Evolutionary conservation across 2,113 vertebrate genomes (phyloP), one percentile per base, ranked within the genome.

Genomic region (Pipa parva): DNA sequence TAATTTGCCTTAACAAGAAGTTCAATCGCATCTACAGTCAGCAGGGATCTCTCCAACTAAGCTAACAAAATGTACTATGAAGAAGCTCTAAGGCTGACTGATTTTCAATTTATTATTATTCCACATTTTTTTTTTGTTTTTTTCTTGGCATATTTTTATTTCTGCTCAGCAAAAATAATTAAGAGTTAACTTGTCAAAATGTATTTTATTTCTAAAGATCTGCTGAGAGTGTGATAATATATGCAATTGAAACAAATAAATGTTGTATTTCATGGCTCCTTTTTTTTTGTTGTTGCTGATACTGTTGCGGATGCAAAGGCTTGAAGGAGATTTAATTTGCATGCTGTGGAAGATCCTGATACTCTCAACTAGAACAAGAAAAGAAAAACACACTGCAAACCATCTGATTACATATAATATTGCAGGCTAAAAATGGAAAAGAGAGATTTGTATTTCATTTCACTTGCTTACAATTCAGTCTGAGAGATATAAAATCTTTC

Each of bases 191-290:
- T 31, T 9, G n/a, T 15, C 46, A 63, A 51, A 51, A 15, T 11
- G 5, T 58, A 21, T 69, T 75, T 4, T 42, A 0, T 1, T 22
- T 49, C 64, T 6, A 36, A 60, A 60, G 33, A 11, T 28, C 0
- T 15, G 11, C 10, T 0, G n/a, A n/a, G n/a, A 11, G n/a, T 28
- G 26, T 37, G 26, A 67, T 71, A 15, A 27, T 37, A 63, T 9
- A 4, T 73, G 10, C 4, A 1, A 26, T 26, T 46, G 57, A 3
- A 63, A 20, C 3, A 27, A 10, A 24, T 12, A 2, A 4, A 8
- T 22, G 77, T 71, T 58, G 5, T 49, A 31, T 63, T 49, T 46
- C 61, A 72, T 24, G 74, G 57, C 59, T 21, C 52, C 28, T 26
- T 13, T 72, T 60, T 6, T 39, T 15, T 71, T 58, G n/a, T n/a